phyloP scores from a whole-genome alignment of 2,113 vertebrate genomes.

The Pygoscelis antarcticus region DNA sequence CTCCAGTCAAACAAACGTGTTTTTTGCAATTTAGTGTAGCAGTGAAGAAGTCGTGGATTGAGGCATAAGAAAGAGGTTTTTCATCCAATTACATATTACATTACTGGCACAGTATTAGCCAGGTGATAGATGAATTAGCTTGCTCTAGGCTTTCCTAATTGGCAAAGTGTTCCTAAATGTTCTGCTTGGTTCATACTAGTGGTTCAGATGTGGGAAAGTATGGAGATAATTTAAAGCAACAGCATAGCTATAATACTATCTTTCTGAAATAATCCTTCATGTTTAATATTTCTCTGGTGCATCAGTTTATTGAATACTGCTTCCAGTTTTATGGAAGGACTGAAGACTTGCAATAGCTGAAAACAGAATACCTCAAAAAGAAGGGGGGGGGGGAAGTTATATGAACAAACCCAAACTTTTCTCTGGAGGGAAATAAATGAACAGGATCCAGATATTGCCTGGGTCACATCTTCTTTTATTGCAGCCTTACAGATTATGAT shows the following conservation, averaged over 20 bases:
- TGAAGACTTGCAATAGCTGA: not conserved
- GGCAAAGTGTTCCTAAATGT: not conserved
- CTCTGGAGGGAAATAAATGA: not conserved
- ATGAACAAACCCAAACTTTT: not conserved
- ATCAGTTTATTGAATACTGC: not conserved
- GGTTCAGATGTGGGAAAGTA: slow-evolving; percentile 8
- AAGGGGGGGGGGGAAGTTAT: too few species aligned
- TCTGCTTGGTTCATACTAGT: not conserved
- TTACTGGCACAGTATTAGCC: not conserved
- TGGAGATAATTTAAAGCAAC: not conserved
- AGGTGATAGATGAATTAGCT: slow-evolving; percentile 42
- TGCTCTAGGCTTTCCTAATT: slow-evolving; percentile 30
- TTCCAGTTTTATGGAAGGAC: not conserved
- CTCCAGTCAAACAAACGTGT: not conserved
- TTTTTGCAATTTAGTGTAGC: not conserved
- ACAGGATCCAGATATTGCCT: not conserved
- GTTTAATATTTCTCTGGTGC: not conserved
- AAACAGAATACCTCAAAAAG: not conserved
- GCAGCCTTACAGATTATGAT: not conserved
- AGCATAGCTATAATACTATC: not conserved
- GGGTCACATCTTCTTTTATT: not conserved
- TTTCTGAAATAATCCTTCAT: not conserved
- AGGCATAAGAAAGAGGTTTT: not conserved
- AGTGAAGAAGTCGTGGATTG: not conserved
- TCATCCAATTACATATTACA: not conserved